Base-by-base conservation (phyloP, 2,888 invertebrate genomes). In the Blomia tropicalis region DNA sequence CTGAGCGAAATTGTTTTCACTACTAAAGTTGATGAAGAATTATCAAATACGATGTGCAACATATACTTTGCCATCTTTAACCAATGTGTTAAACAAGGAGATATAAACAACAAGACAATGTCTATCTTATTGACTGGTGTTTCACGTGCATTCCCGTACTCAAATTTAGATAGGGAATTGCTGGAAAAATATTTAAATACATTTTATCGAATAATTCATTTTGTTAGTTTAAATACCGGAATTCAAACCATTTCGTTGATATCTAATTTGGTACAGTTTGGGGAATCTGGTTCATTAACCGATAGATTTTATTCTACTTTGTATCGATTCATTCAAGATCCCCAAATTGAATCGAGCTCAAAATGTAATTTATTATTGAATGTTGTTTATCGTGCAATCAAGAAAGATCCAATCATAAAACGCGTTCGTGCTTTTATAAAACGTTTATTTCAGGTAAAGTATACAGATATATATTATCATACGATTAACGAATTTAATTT, bases 31-130 rank as follows among this genome's bases (percentile, higher is more conserved):
- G 85, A 88, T 67, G 76, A 77, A 2, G 79, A 81, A 56, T 79
- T 92, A 19, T 90, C 95, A 0, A 82, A 82, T 68, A 84, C 82
- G 69, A 77, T 98, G 32, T 85, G 98, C 51, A 80, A 84, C 66
- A 84, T 96, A 58, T 98, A 96, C 74, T 90, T 98, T 73, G 83
- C 88, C 0, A 89, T 96, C 73, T 98, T 98, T 77, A 92, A 91
- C 76, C 85, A 89, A 58, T 82, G 85, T 63, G 82, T 90, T 4
- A 88, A 90, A 72, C 83, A 82, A 72, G 85, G 85, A 2, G 85
- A 87, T 65, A 81, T 88, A 0, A 84, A 89, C 70, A 83, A 82
- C 69, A 81, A 84, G 71, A 83, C 89, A 77, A 83, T 91, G 83
- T 83, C 83, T 66, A 85, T 84, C 0, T 78, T 91, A 59, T 75